Evolutionary conservation across 2,113 vertebrate species (phyloP).

Genomic region (Sterna hirundo): DNA sequence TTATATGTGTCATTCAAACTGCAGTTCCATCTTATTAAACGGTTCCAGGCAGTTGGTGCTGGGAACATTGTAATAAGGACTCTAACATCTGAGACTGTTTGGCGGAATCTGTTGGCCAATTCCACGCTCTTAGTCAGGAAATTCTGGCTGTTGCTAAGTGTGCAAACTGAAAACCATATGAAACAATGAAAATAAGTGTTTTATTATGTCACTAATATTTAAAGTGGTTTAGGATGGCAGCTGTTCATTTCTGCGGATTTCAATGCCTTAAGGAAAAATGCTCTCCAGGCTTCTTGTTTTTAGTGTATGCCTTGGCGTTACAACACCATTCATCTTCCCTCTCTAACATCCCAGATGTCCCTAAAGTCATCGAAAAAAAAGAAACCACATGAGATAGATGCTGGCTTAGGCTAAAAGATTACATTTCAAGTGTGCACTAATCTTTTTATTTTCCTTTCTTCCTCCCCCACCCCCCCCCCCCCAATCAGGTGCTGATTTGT

Average conservation of each 20-base stretch:
- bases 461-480: neutral
- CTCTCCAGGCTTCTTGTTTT: neutral
- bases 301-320: neutral
- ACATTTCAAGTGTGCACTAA: neutral
- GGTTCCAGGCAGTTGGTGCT: slow-evolving; percentile 44
- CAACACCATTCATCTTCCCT: neutral
- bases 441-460: neutral
- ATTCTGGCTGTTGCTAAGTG: neutral
- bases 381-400: neutral
- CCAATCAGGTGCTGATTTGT: neutral
- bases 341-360: neutral
- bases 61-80: neutral
- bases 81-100: slow-evolving; percentile 8
- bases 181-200: neutral
- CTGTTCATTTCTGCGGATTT: neutral
- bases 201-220: neutral
- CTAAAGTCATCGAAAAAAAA: neutral
- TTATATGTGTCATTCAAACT: slow-evolving; percentile 43
- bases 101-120: slow-evolving; percentile 1
- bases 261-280: neutral
- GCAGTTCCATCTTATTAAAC: slow-evolving; percentile 43
- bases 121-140: neutral
- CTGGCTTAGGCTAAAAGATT: neutral
- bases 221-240: neutral
- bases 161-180: neutral